phyloP scores from a whole-genome alignment of 2,888 invertebrate genomes.

The Aphidoletes aphidimyza region DNA sequence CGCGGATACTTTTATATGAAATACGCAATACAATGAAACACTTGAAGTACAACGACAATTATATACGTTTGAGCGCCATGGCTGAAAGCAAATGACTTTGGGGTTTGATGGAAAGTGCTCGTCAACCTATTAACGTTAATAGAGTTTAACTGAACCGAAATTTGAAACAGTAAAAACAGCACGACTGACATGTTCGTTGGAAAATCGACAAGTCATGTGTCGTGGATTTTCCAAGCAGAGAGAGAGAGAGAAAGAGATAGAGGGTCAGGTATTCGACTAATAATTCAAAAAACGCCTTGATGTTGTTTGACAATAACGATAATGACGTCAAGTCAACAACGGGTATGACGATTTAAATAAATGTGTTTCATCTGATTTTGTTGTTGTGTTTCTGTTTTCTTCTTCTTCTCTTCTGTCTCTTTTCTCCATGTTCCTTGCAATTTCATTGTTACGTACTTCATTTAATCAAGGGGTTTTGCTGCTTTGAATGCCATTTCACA shows the following conservation, averaged over 20 bases:
- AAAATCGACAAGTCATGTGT: conserved; percentile 37
- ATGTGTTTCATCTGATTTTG: not conserved
- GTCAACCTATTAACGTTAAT: conserved; percentile 45
- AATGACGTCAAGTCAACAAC: conserved; percentile 17
- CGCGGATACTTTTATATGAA: conserved; percentile 33
- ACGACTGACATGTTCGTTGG: not conserved
- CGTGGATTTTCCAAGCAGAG: no score
- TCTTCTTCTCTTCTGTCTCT: not conserved
- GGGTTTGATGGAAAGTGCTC: conserved; percentile 34
- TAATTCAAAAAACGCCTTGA: conserved; percentile 45
- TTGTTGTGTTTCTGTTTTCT: no score
- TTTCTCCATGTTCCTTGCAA: not conserved
- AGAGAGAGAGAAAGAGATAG: no score
- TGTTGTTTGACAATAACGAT: conserved; percentile 52
- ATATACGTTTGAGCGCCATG: conserved; percentile 42
- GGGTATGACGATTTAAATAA: not conserved
- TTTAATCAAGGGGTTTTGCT: conserved; percentile 24
- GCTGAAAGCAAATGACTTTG: conserved; percentile 51
- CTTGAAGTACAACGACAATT: conserved; percentile 44
- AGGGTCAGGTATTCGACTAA: conserved; percentile 33
- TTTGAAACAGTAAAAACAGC: not conserved
- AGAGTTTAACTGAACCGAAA: conserved; percentile 48
- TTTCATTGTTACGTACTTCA: conserved; percentile 23
- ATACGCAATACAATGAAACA: conserved; percentile 17
- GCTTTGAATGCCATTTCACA: conserved; percentile 1